Base-by-base conservation (phyloP, 2,113 vertebrate species). In the Phalacrocorax aristotelis region DNA sequence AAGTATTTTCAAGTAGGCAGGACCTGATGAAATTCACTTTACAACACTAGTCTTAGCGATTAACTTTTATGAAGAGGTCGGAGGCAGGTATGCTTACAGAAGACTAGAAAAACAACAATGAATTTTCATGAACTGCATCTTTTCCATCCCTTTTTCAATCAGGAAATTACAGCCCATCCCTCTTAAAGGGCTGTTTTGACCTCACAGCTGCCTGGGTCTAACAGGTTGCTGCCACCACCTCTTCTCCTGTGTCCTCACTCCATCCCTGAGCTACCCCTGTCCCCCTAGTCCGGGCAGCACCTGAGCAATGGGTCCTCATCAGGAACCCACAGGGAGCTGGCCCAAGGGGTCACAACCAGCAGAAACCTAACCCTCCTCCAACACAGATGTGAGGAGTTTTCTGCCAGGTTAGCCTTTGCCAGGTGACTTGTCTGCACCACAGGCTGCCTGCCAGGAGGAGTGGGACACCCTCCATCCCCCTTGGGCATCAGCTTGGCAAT, bases 1-100 rank as follows among this genome's bases (percentile, higher is more conserved):
- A 83, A 70, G 46, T 48, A 64, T 79, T 93, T 96, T 93, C 70
- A 92, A 88, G 62, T 44, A 85, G 38, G 60, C 61, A 82, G 65
- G 15, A 71, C 38, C 57, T 52, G 10, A 85, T 48, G 44, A 16
- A 90, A 88, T 65, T 72, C 15, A 55, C 51, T 66, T 74, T 13
- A 36, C 23, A 81, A 17, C 23, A 58, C 55, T 46, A 23, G 36
- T 58, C 60, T 71, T 38, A 6, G 9, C 8, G 75, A 69, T 40
- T 64, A 85, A 76, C 32, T 72, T 82, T 54, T 66, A 61, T 49
- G 44, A 77, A 42, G 26, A 65, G 5, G 10, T 4, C 65, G 54
- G 13, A 88, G 62, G 34, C 29, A 49, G 20, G 30, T 54, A 42
- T 32, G 17, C 17, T 76, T 68, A 46, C 6, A 71, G 20, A 38